Conservation (phyloP, 2,797 vertebrate genomes). For the Siniperca scherzeri region DNA sequence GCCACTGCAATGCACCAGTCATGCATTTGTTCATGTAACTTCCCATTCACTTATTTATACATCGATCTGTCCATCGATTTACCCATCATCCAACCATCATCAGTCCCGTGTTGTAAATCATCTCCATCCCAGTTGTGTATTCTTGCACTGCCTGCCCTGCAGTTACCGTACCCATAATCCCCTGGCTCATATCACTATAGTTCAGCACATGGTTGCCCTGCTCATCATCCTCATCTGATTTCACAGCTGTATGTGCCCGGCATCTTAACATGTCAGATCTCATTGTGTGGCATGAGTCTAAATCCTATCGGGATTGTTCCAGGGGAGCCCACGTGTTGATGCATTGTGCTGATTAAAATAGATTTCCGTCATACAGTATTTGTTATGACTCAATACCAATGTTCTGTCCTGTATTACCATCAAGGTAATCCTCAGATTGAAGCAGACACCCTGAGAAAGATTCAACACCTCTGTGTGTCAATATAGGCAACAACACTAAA, state of each 20-base stretch:
- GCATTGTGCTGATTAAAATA: constrained; percentile 71
- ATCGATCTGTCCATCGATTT: constrained; percentile 30
- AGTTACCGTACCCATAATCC: constrained; percentile 68
- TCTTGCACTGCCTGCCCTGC: constrained; percentile 33
- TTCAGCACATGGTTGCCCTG: constrained; percentile 55
- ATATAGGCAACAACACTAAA: constrained; percentile 1
- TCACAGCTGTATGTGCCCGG: constrained; percentile 61
- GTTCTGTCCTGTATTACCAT: constrained; percentile 33
- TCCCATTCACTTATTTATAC: background rate
- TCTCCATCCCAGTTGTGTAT: constrained; percentile 56
- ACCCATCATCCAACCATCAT: constrained; percentile 13
- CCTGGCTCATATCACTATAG: constrained; percentile 50
- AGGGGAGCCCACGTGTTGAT: constrained; percentile 53
- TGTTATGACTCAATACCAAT: constrained; percentile 39
- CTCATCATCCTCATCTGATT: constrained; percentile 69
- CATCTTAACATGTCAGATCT: constrained; percentile 62
- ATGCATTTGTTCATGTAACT: background rate
- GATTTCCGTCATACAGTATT: constrained; percentile 42
- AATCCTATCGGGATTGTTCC: constrained; percentile 68
- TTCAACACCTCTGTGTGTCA: background rate
- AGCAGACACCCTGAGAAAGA: constrained; percentile 21
- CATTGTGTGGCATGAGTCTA: constrained; percentile 49
- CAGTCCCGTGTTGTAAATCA: constrained; percentile 25
- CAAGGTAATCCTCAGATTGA: constrained; percentile 47
- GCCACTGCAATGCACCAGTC: constrained; percentile 62